A percentile compares a stretch with the other conserved stretches of the same genome.
Evolutionary conservation across 37 sponge, comb jelly and placozoan genomes (phyloP).

Genomic region (Tethya wilhelma): DNA sequence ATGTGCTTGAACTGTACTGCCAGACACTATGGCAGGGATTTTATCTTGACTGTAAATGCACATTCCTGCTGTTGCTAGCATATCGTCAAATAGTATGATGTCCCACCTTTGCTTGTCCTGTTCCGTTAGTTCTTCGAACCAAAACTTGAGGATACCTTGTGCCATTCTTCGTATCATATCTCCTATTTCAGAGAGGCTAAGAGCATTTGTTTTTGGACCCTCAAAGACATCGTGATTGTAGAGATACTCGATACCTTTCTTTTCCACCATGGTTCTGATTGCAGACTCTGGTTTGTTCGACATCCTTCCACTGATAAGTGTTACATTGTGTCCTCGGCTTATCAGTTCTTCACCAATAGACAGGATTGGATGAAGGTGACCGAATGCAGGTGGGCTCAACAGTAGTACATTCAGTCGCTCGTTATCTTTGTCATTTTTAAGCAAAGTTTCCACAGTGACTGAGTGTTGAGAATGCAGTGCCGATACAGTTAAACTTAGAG

Average conservation of each 20-base stretch:
- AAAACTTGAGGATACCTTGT: too few species aligned
- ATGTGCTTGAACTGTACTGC: background rate
- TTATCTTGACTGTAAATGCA: background rate
- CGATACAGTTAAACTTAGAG: background rate
- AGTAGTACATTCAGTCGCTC: background rate
- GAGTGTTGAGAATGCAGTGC: background rate
- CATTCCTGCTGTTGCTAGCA: background rate
- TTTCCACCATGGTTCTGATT: background rate
- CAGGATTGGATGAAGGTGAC: background rate
- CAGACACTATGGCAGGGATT: background rate
- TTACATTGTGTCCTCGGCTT: constrained; percentile 1
- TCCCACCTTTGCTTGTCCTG: background rate
- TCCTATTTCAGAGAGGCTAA: background rate
- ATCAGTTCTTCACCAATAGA: background rate
- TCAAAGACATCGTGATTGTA: background rate
- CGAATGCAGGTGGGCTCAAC: background rate
- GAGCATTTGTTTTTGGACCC: background rate
- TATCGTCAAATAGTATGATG: background rate
- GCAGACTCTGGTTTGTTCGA: background rate
- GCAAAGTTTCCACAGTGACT: too few species aligned
- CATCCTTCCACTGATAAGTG: background rate
- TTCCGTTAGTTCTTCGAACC: background rate
- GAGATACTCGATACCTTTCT: background rate
- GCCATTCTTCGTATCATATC: background rate
- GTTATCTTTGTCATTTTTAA: too few species aligned